Base-by-base conservation (phyloP, 2,888 invertebrate genomes). In the Drosophila quinaria region DNA sequence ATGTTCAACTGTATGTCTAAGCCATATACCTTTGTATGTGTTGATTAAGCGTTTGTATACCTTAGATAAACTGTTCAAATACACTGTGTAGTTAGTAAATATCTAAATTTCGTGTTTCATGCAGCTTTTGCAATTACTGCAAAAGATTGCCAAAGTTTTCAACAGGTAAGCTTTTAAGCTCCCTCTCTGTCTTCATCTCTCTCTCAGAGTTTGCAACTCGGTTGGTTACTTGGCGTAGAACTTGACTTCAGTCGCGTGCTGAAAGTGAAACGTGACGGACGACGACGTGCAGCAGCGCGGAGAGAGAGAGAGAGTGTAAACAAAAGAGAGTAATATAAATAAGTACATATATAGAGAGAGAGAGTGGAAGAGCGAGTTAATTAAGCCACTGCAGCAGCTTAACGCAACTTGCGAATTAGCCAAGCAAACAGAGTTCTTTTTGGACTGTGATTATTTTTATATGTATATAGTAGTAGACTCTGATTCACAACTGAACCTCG, bases 401-500 rank as follows among this genome's bases (percentile, higher is more conserved):
- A 54, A 59, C 61, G 46, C 33, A 35, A 31, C 35, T 55, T 55
- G 51, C 13, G 39, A 82, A 81, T 79, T 69, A 56, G 52, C 67
- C 46, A 62, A 86, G 58, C 62, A 66, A 67, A 70, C 46, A 69
- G 71, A 71, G 75, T 64, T 49, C 35, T 56, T 73, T 61, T 56
- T 78, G 58, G 42, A 15, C 62, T 72, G 62, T 50, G 44, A 63
- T 29, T 29, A 29, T 29, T 73, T 9, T 15, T 37, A 41, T 41
- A 35, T n/a, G n/a, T n/a, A n/a, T n/a, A n/a, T n/a, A n/a, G n/a
- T 31, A 9, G 52, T n/a, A 52, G 63, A 70, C 69, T 49, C 65
- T 68, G 61, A 76, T 49, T 75, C 66, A 76, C 41, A 29, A 29
- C 46, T 73, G 89, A 72, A 85, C 81, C 74, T 80, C 69, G 87